phyloP scores from a whole-genome alignment of 2,888 invertebrate species.

The Rhyacophila evoluta region DNA sequence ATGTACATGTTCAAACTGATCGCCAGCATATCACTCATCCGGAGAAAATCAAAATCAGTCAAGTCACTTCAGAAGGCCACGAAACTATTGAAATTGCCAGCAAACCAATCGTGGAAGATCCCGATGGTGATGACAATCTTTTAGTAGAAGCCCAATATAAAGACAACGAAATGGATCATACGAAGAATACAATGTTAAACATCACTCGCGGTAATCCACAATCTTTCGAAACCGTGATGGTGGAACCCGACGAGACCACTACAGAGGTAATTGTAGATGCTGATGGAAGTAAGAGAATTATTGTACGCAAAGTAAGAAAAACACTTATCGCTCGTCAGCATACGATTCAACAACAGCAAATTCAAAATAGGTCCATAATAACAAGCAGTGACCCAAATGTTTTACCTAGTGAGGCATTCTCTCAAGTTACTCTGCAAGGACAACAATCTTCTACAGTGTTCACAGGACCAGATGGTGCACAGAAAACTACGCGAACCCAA shows the following conservation, averaged over 20 bases:
- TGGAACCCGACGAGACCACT: conserved; percentile 85
- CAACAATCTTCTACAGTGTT: conserved; percentile 73
- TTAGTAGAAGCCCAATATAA: conserved; percentile 81
- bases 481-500: conserved; percentile 73
- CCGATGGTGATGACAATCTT: conserved; percentile 72
- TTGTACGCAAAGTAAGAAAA: conserved; percentile 79
- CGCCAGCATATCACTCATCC: conserved; percentile 56
- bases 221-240: conserved; percentile 83
- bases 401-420: conserved; percentile 75
- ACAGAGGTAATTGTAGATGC: conserved; percentile 85
- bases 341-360: conserved; percentile 72
- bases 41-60: conserved; percentile 77
- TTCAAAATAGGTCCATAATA: conserved; percentile 70
- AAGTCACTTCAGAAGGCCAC: conserved; percentile 73
- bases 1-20: conserved; percentile 74
- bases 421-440: conserved; percentile 77
- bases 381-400: conserved; percentile 70
- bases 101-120: conserved; percentile 69
- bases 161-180: conserved; percentile 64
- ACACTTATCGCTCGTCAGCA: conserved; percentile 77
- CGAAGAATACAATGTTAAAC: conserved; percentile 76
- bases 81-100: conserved; percentile 81
- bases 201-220: conserved; percentile 80
- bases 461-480: conserved; percentile 72
- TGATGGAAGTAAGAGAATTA: conserved; percentile 84